These are phyloP conservation scores for Cavia aperea DNA, from an alignment of 2,113 vertebrate species.

Conservation along the genomic window DNA sequence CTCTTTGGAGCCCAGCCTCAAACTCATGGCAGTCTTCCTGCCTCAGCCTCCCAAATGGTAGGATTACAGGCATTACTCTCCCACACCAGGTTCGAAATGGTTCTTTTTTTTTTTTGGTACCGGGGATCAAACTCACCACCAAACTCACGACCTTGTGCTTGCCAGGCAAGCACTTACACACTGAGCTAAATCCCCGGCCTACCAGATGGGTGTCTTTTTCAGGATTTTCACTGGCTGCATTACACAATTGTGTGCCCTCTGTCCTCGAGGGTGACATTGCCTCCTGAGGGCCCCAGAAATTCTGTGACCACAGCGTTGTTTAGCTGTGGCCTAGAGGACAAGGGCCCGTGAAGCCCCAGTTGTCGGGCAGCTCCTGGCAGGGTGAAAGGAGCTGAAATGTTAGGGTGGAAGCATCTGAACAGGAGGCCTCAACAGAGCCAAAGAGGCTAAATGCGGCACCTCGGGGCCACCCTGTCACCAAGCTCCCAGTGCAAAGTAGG, in stretches of 20 bases:
- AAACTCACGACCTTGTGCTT: no score
- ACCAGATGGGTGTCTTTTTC: background rate
- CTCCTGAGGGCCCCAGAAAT: background rate
- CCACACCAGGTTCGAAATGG: background rate
- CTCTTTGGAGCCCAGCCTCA: background rate
- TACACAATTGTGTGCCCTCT: background rate
- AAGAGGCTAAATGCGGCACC: accelerated
- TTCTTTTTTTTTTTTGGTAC: no score
- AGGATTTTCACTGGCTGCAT: background rate
- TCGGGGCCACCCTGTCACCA: accelerated
- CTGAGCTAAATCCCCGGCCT: no score
- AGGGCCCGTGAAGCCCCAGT: background rate
- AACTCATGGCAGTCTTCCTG: background rate
- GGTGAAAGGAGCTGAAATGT: background rate
- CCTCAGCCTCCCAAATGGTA: background rate
- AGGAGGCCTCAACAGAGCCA: background rate
- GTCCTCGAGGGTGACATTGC: background rate
- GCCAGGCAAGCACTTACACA: no score
- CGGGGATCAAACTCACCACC: no score
- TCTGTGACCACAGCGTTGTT: background rate
- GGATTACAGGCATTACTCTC: background rate
- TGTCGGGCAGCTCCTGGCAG: background rate
- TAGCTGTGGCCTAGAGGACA: background rate
- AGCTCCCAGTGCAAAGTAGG: background rate
- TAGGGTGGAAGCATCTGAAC: no score